Base-by-base conservation (phyloP, 2,888 invertebrate species). In the Macrosoma leucophasiata region DNA sequence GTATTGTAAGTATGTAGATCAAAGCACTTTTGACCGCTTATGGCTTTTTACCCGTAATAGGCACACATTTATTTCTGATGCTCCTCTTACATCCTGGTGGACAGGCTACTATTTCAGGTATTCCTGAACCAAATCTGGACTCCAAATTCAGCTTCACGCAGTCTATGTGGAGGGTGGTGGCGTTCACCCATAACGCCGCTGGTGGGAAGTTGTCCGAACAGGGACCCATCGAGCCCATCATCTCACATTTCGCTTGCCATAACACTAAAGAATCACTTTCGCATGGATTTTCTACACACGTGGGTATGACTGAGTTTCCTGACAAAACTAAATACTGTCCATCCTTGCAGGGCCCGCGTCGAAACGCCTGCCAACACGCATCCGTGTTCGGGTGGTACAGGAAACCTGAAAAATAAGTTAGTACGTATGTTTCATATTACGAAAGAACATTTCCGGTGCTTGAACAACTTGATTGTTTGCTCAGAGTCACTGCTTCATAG, bases 201-300 rank as follows among this genome's bases (percentile, higher is more conserved):
- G 53, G 69, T 32, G 62, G 74, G 45, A 50, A 60, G 39, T 58
- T 23, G 22, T 58, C 13, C 1, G 43, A 50, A 52, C 89, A 89
- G 1, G 88, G 73, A 1, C 63, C 64, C 1, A 46, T 42, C 13
- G 69, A 42, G 1, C 71, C 71, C 2, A 84, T 45, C 5, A 33
- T 43, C 39, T 84, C 78, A 50, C 90, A 90, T 17, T 64, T 68
- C 1, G 75, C 73, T 17, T 85, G 71, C 52, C 63, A 86, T 6
- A 47, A 43, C 0, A 87, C 86, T 14, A 55, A 50, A 0, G 85
- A 86, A 47, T 90, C 88, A 1, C 50, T 37, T 3, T 39, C 41
- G 54, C 92, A 92, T 0, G 88, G 87, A 71, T 92, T 92, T 12
- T 47, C 49, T 3, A 70, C 72, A 53, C 92, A 92, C 30, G 76